Conservation (phyloP, 2,888 invertebrate genomes). For the Nebria brevicollis region DNA sequence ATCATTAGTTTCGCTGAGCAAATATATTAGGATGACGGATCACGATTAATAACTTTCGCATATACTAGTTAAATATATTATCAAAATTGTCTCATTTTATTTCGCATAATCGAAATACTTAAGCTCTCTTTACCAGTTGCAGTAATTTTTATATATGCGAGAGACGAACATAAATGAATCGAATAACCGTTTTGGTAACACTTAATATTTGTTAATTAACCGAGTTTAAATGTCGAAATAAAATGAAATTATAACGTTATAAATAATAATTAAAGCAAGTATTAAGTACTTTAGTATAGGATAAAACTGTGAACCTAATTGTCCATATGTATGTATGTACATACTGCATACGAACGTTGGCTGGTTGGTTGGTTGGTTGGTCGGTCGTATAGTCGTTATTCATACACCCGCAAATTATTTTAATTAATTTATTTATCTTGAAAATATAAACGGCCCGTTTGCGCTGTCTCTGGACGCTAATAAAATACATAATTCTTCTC, state of each 20-base stretch:
- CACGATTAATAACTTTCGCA: too few species aligned
- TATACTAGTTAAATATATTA: too few species aligned
- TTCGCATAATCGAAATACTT: too few species aligned
- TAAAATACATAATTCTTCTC: background rate
- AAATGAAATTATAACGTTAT: background rate
- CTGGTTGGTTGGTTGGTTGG: background rate
- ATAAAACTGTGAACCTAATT: background rate
- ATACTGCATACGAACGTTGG: too few species aligned
- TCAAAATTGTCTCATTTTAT: too few species aligned
- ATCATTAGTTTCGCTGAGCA: background rate
- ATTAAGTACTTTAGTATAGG: background rate
- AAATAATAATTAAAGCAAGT: background rate
- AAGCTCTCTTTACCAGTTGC: too few species aligned
- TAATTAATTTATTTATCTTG: slow-evolving; percentile 15
- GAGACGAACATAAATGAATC: too few species aligned
- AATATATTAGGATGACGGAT: background rate
- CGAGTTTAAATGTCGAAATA: background rate
- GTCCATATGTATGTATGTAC: background rate
- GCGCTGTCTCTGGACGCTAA: slow-evolving; percentile 9
- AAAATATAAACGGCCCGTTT: background rate
- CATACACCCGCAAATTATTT: background rate
- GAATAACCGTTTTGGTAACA: too few species aligned
- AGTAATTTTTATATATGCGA: too few species aligned
- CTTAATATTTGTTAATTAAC: background rate
- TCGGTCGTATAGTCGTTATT: background rate